These are phyloP conservation scores for Euspilapteryx auroguttella DNA, from an alignment of 2,888 invertebrate species.

Conservation along the genomic window DNA sequence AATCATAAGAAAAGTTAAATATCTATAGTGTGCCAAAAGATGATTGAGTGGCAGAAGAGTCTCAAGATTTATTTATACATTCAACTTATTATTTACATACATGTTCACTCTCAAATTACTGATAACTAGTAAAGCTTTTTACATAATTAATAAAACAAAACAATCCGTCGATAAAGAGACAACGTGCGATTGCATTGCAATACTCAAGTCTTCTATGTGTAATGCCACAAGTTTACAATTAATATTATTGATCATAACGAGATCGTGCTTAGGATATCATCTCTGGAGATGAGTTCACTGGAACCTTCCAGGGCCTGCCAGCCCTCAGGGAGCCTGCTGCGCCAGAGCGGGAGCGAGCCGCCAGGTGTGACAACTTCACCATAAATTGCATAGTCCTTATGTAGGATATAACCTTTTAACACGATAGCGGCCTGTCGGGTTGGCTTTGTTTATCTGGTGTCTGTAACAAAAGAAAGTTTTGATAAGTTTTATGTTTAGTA, in stretches of 20 bases:
- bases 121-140: conserved; percentile 54
- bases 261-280: conserved; percentile 57
- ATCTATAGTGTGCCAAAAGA: too few species aligned
- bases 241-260: conserved; percentile 56
- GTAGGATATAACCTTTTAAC: conserved; percentile 33
- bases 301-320: conserved; percentile 25
- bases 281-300: conserved; percentile 41
- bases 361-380: conserved; percentile 16
- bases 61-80: too few species aligned
- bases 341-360: not conserved
- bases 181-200: conserved; percentile 45
- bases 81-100: too few species aligned
- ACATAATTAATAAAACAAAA: conserved; percentile 49
- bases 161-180: conserved; percentile 22
- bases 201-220: conserved; percentile 44
- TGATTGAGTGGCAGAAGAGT: too few species aligned
- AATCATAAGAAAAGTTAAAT: conserved; percentile 2
- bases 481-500: conserved; percentile 6
- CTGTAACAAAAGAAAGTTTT: conserved; percentile 55
- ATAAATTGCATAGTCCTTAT: conserved; percentile 41
- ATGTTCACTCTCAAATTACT: too few species aligned
- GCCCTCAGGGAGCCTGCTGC: conserved; percentile 9
- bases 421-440: conserved; percentile 58
- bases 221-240: conserved; percentile 47
- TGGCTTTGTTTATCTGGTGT: conserved; percentile 65